phyloP scores from a whole-genome alignment of 2,797 vertebrate species.

The Pygocentrus nattereri region DNA sequence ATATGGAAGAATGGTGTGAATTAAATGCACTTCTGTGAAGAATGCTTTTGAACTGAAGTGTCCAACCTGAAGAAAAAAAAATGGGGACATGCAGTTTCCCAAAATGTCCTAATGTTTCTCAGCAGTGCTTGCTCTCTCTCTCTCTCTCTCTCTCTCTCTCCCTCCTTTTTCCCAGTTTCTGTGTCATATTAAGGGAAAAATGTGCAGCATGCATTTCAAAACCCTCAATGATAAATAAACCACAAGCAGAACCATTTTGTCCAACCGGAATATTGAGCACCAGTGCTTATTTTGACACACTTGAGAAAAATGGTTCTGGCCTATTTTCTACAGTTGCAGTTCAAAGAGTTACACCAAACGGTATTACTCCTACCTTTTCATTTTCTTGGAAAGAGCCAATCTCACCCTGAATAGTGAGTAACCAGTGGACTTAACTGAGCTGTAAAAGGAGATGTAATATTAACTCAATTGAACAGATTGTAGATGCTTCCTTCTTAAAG shows the following conservation, averaged over 20 bases:
- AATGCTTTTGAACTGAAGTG: too few relatives aligned
- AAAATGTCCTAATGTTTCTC: neutral
- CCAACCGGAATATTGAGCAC: neutral
- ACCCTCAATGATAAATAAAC: neutral
- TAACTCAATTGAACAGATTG: neutral
- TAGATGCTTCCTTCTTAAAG: neutral
- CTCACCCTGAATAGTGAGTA: constrained; percentile 13
- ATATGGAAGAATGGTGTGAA: too few relatives aligned
- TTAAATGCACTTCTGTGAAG: too few relatives aligned
- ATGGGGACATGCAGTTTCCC: neutral
- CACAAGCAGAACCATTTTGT: neutral
- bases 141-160: neutral
- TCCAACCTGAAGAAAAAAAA: too few relatives aligned
- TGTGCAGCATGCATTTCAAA: neutral
- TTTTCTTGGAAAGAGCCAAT: constrained; percentile 18
- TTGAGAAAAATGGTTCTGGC: constrained; percentile 13
- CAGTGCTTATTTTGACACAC: constrained; percentile 29
- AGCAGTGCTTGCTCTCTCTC: neutral
- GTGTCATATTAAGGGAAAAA: neutral
- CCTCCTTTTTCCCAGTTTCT: neutral
- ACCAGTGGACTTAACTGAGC: constrained; percentile 27
- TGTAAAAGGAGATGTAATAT: constrained; percentile 3
- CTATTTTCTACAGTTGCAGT: constrained; percentile 42
- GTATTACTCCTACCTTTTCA: constrained; percentile 1
- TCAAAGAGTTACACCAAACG: constrained; percentile 28